phyloP scores from a whole-genome alignment of 2,888 invertebrate species.

The Lycaena phlaeas region DNA sequence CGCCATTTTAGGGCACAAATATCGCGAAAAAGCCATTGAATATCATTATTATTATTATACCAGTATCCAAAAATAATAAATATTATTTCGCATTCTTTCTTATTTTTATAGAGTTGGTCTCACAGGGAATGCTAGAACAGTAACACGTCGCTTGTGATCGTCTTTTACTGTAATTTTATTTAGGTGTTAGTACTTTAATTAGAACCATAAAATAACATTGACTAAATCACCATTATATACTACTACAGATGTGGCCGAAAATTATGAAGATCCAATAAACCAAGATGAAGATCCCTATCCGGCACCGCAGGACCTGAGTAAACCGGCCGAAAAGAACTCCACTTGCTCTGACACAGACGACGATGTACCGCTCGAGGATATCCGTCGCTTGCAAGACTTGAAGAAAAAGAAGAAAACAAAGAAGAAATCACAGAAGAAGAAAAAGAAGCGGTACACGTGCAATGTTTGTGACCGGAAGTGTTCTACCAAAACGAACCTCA shows the following conservation, averaged over 20 bases:
- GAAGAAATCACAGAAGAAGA: neutral
- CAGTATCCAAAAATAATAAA: too few species aligned
- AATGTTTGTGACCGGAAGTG: neutral
- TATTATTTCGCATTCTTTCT: too few species aligned
- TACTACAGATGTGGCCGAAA: neutral
- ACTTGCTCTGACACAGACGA: neutral
- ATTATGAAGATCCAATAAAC: neutral
- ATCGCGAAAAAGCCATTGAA: too few species aligned
- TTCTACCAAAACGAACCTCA: neutral
- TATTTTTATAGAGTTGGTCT: too few species aligned
- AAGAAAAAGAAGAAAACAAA: conserved; percentile 3
- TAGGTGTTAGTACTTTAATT: too few species aligned
- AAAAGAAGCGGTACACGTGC: neutral
- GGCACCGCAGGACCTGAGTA: neutral
- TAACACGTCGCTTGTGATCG: too few species aligned
- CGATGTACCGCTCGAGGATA: neutral
- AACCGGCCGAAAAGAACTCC: too few species aligned
- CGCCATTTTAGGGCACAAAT: too few species aligned
- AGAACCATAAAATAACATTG: too few species aligned
- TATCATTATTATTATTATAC: too few species aligned
- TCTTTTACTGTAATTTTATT: too few species aligned
- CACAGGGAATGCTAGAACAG: too few species aligned
- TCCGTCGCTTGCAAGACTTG: neutral
- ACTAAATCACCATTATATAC: neutral
- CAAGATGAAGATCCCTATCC: neutral